Base-by-base conservation (phyloP, 2,113 vertebrate species). In the Cricetomys ansorgei region DNA sequence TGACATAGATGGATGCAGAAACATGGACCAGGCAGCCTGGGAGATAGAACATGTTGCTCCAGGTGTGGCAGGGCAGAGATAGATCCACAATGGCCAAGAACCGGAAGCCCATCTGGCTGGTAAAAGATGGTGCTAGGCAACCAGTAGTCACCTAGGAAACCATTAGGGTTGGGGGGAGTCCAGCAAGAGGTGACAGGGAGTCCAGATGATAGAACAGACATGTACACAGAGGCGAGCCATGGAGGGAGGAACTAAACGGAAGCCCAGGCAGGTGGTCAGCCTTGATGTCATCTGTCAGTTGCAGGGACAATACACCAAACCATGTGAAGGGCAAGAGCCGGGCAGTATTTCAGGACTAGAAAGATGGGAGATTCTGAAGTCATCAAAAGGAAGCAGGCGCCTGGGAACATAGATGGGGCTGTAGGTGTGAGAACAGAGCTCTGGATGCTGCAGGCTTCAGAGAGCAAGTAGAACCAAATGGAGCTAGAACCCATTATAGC, bases 121-220 rank as follows among this genome's bases (percentile, higher is more conserved):
- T 89, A 57, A 94, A 87, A 94, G 40, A 77, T 0, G 2, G 43
- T 89, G 72, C 90, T 94, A 95, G 88, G 96, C 88, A 92, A 96
- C 97, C 67, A 9, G 72, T 9, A 0, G 69, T 96, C 69, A 93
- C 92, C 85, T 72, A 75, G 92, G 83, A 94, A 97, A 96, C 92
- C 73, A 4, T 43, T n/a, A 17, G n/a, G 83, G 45, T 37, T 93
- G 75, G 55, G 48, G 57, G 21, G 37, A 37, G 11, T 93, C 67
- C 55, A 69, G 37, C 94, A 84, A 73, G 92, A 40, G 64, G 88
- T 89, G 90, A 87, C 84, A 43, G 21, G 48, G 64, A 70, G 43
- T 17, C 80, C 80, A 67, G 43, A 80, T 59, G 55, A 77, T 0
- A 0, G 91, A 57, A 84, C 48, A 67, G 80, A 69, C 17, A 12